Conservation (phyloP, 2,888 invertebrate genomes). For the Nomada ferruginata region DNA sequence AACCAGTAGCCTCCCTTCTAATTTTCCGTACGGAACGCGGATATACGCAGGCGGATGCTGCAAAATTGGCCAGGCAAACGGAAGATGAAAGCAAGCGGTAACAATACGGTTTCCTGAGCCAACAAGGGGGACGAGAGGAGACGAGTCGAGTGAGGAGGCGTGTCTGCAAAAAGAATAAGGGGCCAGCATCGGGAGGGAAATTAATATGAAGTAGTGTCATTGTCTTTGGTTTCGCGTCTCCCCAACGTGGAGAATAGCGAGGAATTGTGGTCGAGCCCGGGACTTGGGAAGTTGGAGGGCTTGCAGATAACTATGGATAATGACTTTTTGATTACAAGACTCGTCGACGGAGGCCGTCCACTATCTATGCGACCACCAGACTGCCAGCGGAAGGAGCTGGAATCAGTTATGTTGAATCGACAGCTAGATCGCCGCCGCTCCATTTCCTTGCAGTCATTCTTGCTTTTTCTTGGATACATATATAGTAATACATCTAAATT, state of each 20-base stretch:
- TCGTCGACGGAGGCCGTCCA: constrained; percentile 60
- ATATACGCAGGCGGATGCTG: constrained; percentile 31
- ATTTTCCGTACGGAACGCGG: constrained; percentile 25
- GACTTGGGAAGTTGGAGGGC: constrained; percentile 63
- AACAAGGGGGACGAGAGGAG: constrained; percentile 31
- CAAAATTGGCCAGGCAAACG: constrained; percentile 66
- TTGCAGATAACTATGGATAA: constrained; percentile 72
- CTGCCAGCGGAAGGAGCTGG: constrained; percentile 43
- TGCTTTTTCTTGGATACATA: neutral
- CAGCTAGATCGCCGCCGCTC: constrained; percentile 53
- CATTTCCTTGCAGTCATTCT: constrained; percentile 42
- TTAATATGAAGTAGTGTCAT: constrained; percentile 78
- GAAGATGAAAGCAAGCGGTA: constrained; percentile 74
- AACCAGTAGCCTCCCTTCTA: constrained; percentile 3
- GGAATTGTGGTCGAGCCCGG: constrained; percentile 70
- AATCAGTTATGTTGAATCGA: constrained; percentile 56
- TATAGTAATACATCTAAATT: no score
- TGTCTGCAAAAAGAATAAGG: constrained; percentile 57
- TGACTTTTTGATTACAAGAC: constrained; percentile 80
- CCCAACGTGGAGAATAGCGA: constrained; percentile 62
- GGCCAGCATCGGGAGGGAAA: constrained; percentile 68
- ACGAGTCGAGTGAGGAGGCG: constrained; percentile 35
- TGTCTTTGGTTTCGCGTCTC: constrained; percentile 71
- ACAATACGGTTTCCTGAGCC: constrained; percentile 73
- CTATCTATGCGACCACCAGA: constrained; percentile 32